These are phyloP conservation scores for Clarias fuscus DNA, from an alignment of 2,797 vertebrate genomes.

Conservation along the genomic window DNA sequence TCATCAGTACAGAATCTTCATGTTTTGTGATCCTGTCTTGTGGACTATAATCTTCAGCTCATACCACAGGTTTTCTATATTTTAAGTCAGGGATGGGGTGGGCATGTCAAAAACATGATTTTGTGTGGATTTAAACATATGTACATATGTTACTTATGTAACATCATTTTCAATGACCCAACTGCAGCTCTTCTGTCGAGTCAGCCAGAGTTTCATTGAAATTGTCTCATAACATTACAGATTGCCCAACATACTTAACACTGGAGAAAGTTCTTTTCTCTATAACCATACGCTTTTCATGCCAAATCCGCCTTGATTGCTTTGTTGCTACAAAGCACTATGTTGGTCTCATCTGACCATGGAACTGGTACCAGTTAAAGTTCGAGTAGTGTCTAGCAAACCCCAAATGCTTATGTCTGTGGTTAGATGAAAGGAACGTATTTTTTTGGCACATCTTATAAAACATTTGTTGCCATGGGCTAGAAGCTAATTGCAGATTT, in stretches of 20 bases:
- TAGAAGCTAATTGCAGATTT: conserved; percentile 4
- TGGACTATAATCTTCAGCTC: not conserved
- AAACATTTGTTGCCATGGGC: not conserved
- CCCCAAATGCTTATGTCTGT: conserved; percentile 3
- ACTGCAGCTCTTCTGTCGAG: not conserved
- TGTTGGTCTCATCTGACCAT: not conserved
- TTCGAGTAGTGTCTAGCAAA: conserved; percentile 8
- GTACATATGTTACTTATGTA: too few relatives aligned
- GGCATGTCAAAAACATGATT: not conserved
- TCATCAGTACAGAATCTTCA: not conserved
- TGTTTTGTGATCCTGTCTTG: not conserved
- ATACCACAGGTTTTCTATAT: not conserved
- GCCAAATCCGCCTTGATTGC: not conserved
- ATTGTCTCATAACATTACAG: not conserved
- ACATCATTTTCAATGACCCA: not conserved
- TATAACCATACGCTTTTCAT: not conserved
- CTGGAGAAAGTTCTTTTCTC: not conserved
- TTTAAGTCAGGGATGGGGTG: not conserved
- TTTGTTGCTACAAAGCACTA: conserved; percentile 7
- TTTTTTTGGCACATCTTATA: not conserved
- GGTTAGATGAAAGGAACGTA: not conserved
- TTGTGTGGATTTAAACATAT: not conserved
- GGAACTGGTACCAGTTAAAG: not conserved
- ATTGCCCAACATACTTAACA: not conserved
- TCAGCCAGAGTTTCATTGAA: not conserved